Conservation (phyloP, 53 echinoderm and acorn worm species). For the Astropecten irregularis region DNA sequence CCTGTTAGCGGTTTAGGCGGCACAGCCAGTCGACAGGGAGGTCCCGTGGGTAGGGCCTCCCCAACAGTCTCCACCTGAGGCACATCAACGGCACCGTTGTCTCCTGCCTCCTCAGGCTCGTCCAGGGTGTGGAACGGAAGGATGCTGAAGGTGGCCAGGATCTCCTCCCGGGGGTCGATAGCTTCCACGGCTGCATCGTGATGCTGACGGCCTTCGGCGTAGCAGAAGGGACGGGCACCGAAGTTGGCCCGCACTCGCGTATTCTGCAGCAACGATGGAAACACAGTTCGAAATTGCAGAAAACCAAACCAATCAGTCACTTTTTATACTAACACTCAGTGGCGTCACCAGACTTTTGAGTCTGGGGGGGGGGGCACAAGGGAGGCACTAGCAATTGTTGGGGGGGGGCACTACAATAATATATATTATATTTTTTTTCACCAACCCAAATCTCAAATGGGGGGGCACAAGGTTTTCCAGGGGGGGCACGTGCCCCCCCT, state of each 20-base stretch:
- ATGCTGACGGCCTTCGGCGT: slow-evolving; percentile 79
- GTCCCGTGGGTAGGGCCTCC: slow-evolving; percentile 45
- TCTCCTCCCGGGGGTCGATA: slow-evolving; percentile 78
- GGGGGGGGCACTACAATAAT: too few relatives aligned
- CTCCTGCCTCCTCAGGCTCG: slow-evolving; percentile 65
- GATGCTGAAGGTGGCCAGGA: slow-evolving; percentile 74
- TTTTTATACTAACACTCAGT: too few relatives aligned
- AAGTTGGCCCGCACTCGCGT: slow-evolving; percentile 85
- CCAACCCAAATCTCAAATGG: too few relatives aligned
- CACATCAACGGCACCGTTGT: slow-evolving; percentile 5
- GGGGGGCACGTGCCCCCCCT: too few relatives aligned
- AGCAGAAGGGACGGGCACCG: slow-evolving; percentile 79
- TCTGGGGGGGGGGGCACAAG: too few relatives aligned
- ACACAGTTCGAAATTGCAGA: not conserved
- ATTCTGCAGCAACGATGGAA: too few relatives aligned
- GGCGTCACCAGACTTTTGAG: too few relatives aligned
- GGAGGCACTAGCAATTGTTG: too few relatives aligned
- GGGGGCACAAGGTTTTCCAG: too few relatives aligned
- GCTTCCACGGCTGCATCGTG: slow-evolving; percentile 68
- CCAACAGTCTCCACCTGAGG: slow-evolving; percentile 39
- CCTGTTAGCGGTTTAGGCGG: slow-evolving; percentile 69
- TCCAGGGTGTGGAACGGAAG: slow-evolving; percentile 77
- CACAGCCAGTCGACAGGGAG: slow-evolving; percentile 62
- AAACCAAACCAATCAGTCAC: not conserved
- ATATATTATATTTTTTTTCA: too few relatives aligned